A percentile compares a stretch with the other conserved stretches of the same genome.
phyloP scores from a whole-genome alignment of 2,113 vertebrate genomes.

The Astatotilapia flaviijosephi region DNA sequence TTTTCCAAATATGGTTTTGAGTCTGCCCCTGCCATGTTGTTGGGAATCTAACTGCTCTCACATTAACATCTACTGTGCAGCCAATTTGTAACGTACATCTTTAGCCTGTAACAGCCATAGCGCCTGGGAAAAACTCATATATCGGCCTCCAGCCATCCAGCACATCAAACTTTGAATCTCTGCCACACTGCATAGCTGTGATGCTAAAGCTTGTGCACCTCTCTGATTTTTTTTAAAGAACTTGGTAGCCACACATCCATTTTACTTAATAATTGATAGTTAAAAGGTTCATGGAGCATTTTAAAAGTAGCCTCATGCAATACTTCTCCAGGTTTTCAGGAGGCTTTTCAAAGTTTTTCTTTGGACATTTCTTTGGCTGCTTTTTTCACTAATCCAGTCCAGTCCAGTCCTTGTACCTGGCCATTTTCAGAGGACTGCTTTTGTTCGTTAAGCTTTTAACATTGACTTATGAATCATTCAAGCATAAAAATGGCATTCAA shows the following conservation, averaged over 20 bases:
- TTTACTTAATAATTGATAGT: background rate
- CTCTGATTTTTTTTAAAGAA: background rate
- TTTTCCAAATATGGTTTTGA: background rate
- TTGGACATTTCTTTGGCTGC: background rate
- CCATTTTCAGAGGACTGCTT: background rate
- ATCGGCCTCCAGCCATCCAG: background rate
- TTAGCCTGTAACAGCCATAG: background rate
- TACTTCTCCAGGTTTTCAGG: background rate
- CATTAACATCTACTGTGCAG: background rate
- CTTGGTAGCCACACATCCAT: background rate
- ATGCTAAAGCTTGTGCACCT: background rate
- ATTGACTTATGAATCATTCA: background rate
- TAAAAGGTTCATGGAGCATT: background rate
- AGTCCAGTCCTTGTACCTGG: background rate
- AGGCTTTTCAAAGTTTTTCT: background rate
- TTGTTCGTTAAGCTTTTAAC: background rate
- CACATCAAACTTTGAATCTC: background rate
- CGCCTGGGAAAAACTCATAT: background rate
- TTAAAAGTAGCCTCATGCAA: background rate
- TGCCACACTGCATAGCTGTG: background rate
- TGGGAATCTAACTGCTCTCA: background rate
- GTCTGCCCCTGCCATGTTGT: background rate
- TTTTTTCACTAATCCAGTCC: background rate
- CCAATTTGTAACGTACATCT: rapidly evolving
- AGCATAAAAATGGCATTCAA: background rate